Conservation (phyloP, 2,113 vertebrate genomes). For the Vimba vimba region DNA sequence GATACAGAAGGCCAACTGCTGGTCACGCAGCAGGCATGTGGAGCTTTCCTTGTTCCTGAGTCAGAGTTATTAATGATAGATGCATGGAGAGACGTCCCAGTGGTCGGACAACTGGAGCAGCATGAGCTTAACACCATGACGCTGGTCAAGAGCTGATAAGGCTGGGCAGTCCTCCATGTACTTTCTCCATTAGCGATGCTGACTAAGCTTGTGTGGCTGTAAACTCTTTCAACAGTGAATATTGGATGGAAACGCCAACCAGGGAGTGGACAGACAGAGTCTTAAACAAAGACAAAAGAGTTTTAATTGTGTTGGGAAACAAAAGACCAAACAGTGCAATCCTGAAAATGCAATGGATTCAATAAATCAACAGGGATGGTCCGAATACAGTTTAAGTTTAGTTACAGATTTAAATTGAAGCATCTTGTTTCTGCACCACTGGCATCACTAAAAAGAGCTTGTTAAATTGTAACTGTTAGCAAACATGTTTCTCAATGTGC, state of each 20-base stretch:
- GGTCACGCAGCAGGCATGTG: conserved; percentile 19
- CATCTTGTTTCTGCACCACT: not conserved
- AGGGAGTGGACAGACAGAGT: not conserved
- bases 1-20: conserved; percentile 18
- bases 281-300: not conserved
- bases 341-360: not conserved
- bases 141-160: conserved; percentile 34
- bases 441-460: not conserved
- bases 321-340: not conserved
- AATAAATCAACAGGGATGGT: not conserved
- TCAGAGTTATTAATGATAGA: not conserved
- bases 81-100: conserved; percentile 7
- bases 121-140: not conserved
- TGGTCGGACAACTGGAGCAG: not conserved
- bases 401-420: not conserved
- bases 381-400: not conserved
- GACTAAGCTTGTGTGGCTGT: not conserved
- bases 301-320: conserved; percentile 7
- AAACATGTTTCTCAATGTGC: not conserved
- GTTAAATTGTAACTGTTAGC: not conserved
- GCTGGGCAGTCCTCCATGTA: not conserved
- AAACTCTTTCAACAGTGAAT: not conserved
- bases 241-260: not conserved
- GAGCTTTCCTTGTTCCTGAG: not conserved
- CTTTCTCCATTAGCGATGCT: conserved; percentile 2